These are phyloP conservation scores for Ommatoiulus sabulosus DNA, from an alignment of 2,888 invertebrate species.

Conservation along the genomic window DNA sequence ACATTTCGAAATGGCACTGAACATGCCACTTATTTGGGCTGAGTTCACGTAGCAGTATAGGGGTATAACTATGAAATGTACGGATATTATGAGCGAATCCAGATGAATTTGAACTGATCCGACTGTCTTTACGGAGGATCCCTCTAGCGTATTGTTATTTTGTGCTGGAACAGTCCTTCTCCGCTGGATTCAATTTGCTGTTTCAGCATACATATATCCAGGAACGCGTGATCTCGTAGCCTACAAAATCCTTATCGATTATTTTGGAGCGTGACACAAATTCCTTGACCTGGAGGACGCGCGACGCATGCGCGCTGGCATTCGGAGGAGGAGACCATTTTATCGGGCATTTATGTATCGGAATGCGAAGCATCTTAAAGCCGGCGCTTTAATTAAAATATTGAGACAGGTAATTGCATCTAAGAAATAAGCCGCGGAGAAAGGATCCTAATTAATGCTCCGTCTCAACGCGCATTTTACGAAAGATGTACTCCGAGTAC, in stretches of 20 bases:
- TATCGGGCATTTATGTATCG: not conserved
- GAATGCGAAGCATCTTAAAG: not conserved
- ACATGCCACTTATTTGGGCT: too few species aligned
- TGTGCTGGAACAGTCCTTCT: not conserved
- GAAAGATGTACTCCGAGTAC: too few species aligned
- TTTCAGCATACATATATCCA: not conserved
- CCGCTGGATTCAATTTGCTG: not conserved
- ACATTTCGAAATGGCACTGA: too few species aligned
- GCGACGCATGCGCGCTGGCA: not conserved
- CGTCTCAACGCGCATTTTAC: too few species aligned
- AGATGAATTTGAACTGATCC: too few species aligned
- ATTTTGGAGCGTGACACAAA: constrained; percentile 10
- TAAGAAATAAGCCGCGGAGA: not conserved
- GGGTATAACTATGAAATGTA: too few species aligned
- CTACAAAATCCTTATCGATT: constrained; percentile 21
- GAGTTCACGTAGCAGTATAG: too few species aligned
- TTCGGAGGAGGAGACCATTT: not conserved
- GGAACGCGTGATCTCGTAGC: constrained; percentile 18
- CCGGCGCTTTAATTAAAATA: not conserved
- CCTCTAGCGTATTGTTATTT: not conserved
- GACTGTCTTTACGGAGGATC: not conserved
- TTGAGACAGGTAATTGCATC: not conserved
- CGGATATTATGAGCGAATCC: not conserved
- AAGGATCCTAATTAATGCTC: not conserved
- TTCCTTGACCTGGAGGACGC: not conserved